A percentile compares a stretch with the other conserved stretches of the same genome.
These are phyloP conservation scores for Matsumurasca onukii DNA, from an alignment of 1,140 invertebrate species.

Conservation along the genomic window DNA sequence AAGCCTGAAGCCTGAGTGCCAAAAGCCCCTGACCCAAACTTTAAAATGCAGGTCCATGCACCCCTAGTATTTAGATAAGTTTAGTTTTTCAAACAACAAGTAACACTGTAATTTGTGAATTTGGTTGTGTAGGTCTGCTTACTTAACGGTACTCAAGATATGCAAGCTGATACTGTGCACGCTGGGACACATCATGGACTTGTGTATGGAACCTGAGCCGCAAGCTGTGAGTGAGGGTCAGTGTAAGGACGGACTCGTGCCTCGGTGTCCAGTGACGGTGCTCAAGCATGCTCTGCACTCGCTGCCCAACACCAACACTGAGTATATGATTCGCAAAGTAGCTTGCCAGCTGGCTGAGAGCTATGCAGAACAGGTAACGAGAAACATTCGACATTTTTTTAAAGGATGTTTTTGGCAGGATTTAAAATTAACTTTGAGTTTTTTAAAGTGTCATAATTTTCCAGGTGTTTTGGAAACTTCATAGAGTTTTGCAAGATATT, in stretches of 20 bases:
- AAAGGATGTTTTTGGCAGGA: too few species aligned
- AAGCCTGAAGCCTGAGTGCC: too few species aligned
- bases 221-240: background rate
- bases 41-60: too few species aligned
- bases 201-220: slow-evolving; percentile 57
- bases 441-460: too few species aligned
- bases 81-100: too few species aligned
- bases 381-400: too few species aligned
- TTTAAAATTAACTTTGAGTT: too few species aligned
- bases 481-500: too few species aligned
- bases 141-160: slow-evolving; percentile 84
- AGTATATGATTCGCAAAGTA: slow-evolving; percentile 62
- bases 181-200: slow-evolving; percentile 72
- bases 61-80: too few species aligned
- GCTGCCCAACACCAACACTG: slow-evolving; percentile 66
- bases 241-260: background rate
- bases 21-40: too few species aligned
- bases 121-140: slow-evolving; percentile 65
- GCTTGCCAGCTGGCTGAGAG: slow-evolving; percentile 73
- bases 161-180: slow-evolving; percentile 87
- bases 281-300: slow-evolving; percentile 65
- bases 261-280: slow-evolving; percentile 15
- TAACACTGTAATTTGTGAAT: too few species aligned
- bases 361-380: slow-evolving; percentile 62
- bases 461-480: too few species aligned